Base-by-base conservation (phyloP, 2,113 vertebrate species). In the Monopterus albus region DNA sequence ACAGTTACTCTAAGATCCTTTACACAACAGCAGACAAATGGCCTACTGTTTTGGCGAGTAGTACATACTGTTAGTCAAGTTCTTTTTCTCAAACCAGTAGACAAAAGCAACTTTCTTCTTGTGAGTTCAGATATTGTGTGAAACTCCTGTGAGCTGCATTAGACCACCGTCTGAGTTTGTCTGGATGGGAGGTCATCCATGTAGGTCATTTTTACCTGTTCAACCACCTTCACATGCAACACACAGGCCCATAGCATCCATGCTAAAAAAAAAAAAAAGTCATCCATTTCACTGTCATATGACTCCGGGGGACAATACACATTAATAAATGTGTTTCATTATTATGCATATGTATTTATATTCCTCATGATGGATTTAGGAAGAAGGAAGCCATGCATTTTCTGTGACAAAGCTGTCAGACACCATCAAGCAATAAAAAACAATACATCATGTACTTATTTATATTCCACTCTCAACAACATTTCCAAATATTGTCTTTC, bases 271-370 rank as follows among this genome's bases (percentile, higher is more conserved):
- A 14, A 66, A 89, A 85, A 81, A 53, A 74, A 91, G 89, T 82
- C 88, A 92, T 92, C 87, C 82, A 91, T 91, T 93, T 91, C 74
- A 90, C 85, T 91, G 91, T 91, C 89, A 91, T 71, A 90, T 90
- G 86, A 91, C 91, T 94, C 85, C 86, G 72, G 91, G 90, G 92
- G 92, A 93, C 92, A 89, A 86, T 91, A 70, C 87, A 90, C 70
- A 89, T 89, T 93, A 89, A 92, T 90, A 92, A 91, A 94, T 92
- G 88, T 84, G 89, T 87, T 91, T 91, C 89, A 91, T 92, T 92
- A 92, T 86, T 91, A 91, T 93, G 91, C 90, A 92, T 87, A 90
- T 82, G 90, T 93, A 90, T 94, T 91, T 89, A 84, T 87, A 89
- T 89, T 89, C 72, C 82, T 84, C 55, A 60, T 93, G 90, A 92